Percentiles rank a stretch among this genome's conserved stretches.
Conservation (phyloP, 2,888 invertebrate genomes). For the Neoascia interrupta region DNA sequence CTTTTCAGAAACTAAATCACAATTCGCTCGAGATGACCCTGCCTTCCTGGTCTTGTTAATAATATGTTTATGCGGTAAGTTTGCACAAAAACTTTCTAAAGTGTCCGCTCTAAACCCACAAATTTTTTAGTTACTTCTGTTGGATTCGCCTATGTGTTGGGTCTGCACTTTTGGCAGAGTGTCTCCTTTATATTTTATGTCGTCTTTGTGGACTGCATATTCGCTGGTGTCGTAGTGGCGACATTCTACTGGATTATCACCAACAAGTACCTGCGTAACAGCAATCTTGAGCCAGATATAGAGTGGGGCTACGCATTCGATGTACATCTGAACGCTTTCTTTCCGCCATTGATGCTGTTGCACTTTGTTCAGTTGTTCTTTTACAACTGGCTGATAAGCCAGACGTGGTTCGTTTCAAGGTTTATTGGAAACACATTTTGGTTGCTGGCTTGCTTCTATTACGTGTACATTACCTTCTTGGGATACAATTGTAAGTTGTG, state of each 20-base stretch:
- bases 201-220: constrained; percentile 96
- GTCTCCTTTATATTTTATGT: constrained; percentile 93
- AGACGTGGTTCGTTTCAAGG: constrained; percentile 88
- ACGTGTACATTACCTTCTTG: constrained; percentile 97
- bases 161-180: constrained; percentile 85
- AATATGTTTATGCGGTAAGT: constrained; percentile 88
- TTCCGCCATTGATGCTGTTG: constrained; percentile 95
- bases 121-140: constrained; percentile 90
- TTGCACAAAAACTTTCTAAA: too few relatives aligned
- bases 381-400: constrained; percentile 89
- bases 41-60: constrained; percentile 96
- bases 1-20: constrained; percentile 95
- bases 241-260: constrained; percentile 91
- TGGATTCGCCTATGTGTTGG: constrained; percentile 90
- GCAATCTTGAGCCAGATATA: constrained; percentile 81
- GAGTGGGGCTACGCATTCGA: constrained; percentile 99
- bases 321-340: constrained; percentile 98
- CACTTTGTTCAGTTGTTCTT: constrained; percentile 95
- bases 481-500: constrained; percentile 92
- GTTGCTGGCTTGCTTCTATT: constrained; percentile 94
- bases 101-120: background rate
- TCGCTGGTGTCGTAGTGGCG: constrained; percentile 91
- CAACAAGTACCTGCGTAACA: constrained; percentile 77
- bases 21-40: constrained; percentile 99
- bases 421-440: constrained; percentile 96